A percentile compares a stretch with the other conserved stretches of the same genome.
Conservation (phyloP, 2,888 invertebrate genomes). For the Netelia fuscicornis region DNA sequence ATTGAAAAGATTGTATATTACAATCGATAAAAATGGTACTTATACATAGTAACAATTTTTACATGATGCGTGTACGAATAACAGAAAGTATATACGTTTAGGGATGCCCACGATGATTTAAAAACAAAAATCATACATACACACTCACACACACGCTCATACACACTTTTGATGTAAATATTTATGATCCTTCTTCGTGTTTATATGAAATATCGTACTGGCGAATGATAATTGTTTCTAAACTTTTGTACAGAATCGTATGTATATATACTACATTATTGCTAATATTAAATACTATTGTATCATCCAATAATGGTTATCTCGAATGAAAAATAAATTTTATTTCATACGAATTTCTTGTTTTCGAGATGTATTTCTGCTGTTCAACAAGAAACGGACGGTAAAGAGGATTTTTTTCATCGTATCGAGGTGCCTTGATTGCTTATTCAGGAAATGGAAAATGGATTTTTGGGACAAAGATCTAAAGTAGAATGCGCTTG, state of each 20-base stretch:
- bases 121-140: conserved; percentile 12
- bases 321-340: conserved; percentile 74
- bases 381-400: conserved; percentile 22
- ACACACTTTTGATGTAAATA: conserved; percentile 74
- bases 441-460: conserved; percentile 4
- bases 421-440: conserved; percentile 23
- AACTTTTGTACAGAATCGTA: conserved; percentile 79
- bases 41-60: conserved; percentile 69
- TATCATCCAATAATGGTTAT: conserved; percentile 44
- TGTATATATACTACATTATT: conserved; percentile 48
- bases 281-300: conserved; percentile 51
- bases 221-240: conserved; percentile 76
- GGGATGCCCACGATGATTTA: conserved; percentile 20
- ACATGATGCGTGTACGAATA: conserved; percentile 65
- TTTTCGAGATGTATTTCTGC: conserved; percentile 24
- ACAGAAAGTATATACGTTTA: conserved; percentile 64
- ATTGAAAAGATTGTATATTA: conserved; percentile 72
- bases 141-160: conserved; percentile 10
- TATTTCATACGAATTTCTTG: conserved; percentile 72
- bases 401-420: neutral
- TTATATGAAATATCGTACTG: conserved; percentile 73
- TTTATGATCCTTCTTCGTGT: conserved; percentile 68
- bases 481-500: conserved; percentile 43
- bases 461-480: conserved; percentile 49
- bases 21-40: conserved; percentile 70